Conservation (phyloP, 2,113 vertebrate species). For the Lasiurus cinereus region DNA sequence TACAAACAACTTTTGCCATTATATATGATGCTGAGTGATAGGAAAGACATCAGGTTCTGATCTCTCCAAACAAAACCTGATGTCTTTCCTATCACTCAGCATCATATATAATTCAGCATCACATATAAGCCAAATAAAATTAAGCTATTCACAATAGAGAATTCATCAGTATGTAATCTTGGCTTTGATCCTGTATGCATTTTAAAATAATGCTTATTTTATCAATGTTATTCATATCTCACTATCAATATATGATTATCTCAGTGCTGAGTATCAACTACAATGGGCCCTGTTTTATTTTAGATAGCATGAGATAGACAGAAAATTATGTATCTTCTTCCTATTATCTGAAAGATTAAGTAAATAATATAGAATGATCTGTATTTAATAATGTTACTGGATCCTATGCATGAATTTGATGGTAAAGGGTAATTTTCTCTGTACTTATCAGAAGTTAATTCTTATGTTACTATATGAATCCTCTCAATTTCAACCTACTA, state of each 20-base stretch:
- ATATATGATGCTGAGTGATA: too few species aligned
- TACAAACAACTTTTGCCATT: neutral
- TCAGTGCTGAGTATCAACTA: conserved; percentile 15
- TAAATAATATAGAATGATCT: conserved; percentile 64
- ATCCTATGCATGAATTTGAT: conserved; percentile 33
- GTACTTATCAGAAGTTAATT: conserved; percentile 62
- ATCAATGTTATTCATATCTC: conserved; percentile 51
- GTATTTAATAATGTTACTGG: conserved; percentile 54
- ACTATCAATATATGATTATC: conserved; percentile 57
- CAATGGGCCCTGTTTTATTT: neutral
- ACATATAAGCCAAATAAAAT: conserved; percentile 49
- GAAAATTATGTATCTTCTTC: conserved; percentile 54
- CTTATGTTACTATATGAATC: conserved; percentile 46
- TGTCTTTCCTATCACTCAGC: conserved; percentile 1
- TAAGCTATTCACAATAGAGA: conserved; percentile 49
- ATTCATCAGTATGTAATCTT: conserved; percentile 53
- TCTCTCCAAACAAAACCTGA: conserved; percentile 20
- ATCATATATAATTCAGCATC: conserved; percentile 55
- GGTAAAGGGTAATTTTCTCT: conserved; percentile 60
- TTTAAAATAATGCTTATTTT: conserved; percentile 62
- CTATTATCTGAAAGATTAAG: conserved; percentile 47
- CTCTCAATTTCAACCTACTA: conserved; percentile 65
- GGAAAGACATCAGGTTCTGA: neutral
- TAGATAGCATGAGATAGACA: conserved; percentile 38
- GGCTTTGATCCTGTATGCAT: conserved; percentile 52